Base-by-base conservation (phyloP, 2,888 invertebrate species). In the Nemotelus pantherinus region DNA sequence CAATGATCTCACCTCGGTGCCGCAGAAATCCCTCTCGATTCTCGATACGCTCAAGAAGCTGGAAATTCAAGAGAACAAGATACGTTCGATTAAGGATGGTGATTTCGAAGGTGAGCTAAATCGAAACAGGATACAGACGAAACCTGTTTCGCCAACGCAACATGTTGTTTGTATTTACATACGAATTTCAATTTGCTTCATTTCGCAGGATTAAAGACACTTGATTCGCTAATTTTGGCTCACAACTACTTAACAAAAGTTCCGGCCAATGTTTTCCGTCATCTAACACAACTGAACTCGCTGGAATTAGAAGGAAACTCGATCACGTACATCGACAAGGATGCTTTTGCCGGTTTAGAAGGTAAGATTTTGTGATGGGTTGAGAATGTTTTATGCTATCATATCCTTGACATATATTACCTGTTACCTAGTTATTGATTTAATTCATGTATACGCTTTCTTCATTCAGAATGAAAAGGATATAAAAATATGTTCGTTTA, bases 281-380 rank as follows among this genome's bases (percentile, higher is more conserved):
- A 95, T 85, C 88, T 96, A 82, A 91, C 90, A 43, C 90, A 93
- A 82, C 89, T 96, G 77, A 96, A 95, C 87, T 95, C 95, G 3
- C 88, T 97, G 84, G 96, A 96, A 88, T 88, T 97, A 82, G 96
- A 96, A 84, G 95, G 95, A 78, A 96, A 96, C 88, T 90, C 90
- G 83, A 96, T 97, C 81, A 91, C 90, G 81, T 89, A 91, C 82
- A 92, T 96, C 82, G 94, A 96, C 85, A 93, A 93, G 79, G 93
- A 94, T 82, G 96, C 96, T 45, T 97, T 97, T 84, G 90, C 91
- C 79, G 96, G 96, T 81, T 89, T 96, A 74, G 95, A 96, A 92
- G 95, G 96, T 95, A 89, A 88, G 86, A 25, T 25, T 25, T 25
- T 25, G 25, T 25, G 25, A 25, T 25, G 25, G 25, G 25, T 25